phyloP scores from a whole-genome alignment of 2,888 invertebrate species.

The Ramazzottius varieornatus region DNA sequence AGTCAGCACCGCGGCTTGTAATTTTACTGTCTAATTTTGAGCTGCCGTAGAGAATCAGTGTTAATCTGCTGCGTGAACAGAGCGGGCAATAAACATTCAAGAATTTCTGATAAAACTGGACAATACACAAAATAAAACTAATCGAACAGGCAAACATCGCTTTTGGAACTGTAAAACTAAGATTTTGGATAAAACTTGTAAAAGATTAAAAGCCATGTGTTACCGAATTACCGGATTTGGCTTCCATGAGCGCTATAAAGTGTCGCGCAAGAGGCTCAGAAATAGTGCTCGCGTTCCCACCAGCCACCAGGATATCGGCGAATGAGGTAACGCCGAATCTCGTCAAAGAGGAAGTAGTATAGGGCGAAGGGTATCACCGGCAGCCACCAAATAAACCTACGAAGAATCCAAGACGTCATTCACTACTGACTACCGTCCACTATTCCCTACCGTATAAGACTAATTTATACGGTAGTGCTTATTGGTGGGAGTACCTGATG shows the following conservation, averaged over 20 bases:
- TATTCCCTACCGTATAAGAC: neutral
- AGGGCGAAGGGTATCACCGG: neutral
- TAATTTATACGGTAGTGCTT: neutral
- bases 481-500: neutral
- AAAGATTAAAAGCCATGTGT: neutral
- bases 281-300: neutral
- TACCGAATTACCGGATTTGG: neutral
- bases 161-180: neutral
- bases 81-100: too few relatives aligned
- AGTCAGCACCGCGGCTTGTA: too few relatives aligned
- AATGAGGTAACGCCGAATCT: neutral
- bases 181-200: neutral
- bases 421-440: too few relatives aligned
- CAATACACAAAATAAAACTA: too few relatives aligned
- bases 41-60: too few relatives aligned
- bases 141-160: neutral
- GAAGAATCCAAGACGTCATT: neutral
- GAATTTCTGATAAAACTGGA: too few relatives aligned
- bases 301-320: neutral
- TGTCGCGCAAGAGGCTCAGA: too few relatives aligned
- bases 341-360: neutral
- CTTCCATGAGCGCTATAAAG: neutral
- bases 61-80: too few relatives aligned
- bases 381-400: constrained; percentile 1
- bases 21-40: too few relatives aligned